Percentiles rank a stretch among this genome's conserved stretches.
Evolutionary conservation across 2,113 vertebrate genomes (phyloP).

Genomic region (Spilogale gracilis): DNA sequence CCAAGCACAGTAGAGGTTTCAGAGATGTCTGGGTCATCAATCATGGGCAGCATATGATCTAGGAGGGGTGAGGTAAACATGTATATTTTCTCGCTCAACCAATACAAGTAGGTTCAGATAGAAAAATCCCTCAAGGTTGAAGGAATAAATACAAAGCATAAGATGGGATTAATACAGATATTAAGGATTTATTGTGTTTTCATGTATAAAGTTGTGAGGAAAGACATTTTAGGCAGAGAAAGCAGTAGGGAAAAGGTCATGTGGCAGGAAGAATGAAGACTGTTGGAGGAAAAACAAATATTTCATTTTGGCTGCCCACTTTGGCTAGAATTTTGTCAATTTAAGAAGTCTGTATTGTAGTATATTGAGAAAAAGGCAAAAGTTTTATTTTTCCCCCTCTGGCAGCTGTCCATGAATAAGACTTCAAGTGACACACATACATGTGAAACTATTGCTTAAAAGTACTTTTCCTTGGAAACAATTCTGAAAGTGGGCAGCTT

Average conservation of each 20-base stretch:
- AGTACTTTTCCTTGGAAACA: conserved; percentile 4
- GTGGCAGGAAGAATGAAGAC: neutral
- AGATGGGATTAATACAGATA: neutral
- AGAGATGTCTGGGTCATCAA: neutral
- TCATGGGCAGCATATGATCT: neutral
- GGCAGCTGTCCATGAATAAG: neutral
- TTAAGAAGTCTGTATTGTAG: conserved; percentile 9
- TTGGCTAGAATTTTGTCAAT: neutral
- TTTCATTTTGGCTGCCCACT: neutral
- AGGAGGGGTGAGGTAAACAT: neutral
- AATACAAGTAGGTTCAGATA: neutral
- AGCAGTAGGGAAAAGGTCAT: neutral
- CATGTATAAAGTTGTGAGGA: neutral
- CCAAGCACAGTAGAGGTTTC: neutral
- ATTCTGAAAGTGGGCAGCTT: neutral
- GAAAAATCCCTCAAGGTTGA: neutral
- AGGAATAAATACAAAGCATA: neutral
- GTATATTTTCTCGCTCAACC: neutral
- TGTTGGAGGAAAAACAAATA: conserved; percentile 4
- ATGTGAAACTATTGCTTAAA: neutral
- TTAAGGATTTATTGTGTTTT: neutral
- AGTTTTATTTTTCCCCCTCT: neutral
- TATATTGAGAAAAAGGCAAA: neutral
- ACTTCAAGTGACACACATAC: neutral
- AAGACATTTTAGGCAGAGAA: neutral